Percentiles rank a stretch among this genome's conserved stretches.
Conservation (phyloP, 1,140 invertebrate species). For the Brachionus plicatilis region DNA sequence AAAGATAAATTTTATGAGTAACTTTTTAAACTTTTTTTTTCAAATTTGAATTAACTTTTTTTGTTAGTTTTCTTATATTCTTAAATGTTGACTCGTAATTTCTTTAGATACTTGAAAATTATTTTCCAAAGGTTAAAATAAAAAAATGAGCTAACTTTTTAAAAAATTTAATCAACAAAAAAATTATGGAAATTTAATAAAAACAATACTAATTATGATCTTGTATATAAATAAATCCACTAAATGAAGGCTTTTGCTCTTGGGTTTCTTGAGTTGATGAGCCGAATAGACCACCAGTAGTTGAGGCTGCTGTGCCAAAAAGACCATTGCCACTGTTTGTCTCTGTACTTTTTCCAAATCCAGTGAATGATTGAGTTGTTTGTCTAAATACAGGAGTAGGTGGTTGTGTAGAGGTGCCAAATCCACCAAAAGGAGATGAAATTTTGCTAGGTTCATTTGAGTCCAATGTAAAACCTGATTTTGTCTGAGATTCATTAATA, state of each 20-base stretch:
- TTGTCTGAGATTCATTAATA: slow-evolving; percentile 30
- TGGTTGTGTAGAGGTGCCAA: slow-evolving; percentile 40
- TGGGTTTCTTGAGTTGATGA: not conserved
- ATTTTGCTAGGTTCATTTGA: slow-evolving; percentile 18
- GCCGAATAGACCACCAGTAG: not conserved
- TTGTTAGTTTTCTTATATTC: too few relatives aligned
- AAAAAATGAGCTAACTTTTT: too few relatives aligned
- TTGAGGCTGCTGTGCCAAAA: not conserved
- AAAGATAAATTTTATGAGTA: too few relatives aligned
- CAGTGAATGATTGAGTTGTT: not conserved
- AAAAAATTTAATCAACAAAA: too few relatives aligned
- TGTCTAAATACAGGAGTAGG: not conserved
- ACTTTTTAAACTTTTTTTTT: too few relatives aligned
- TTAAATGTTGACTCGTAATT: too few relatives aligned
- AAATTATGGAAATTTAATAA: too few relatives aligned
- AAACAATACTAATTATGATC: too few relatives aligned
- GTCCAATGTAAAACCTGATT: slow-evolving; percentile 47
- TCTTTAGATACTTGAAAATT: too few relatives aligned
- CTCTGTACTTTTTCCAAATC: not conserved
- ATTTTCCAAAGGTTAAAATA: too few relatives aligned
- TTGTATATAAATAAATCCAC: not conserved
- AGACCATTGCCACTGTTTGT: not conserved
- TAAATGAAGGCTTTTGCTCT: not conserved
- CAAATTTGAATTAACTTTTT: too few relatives aligned
- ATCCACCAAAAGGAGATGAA: slow-evolving; percentile 42